Evolutionary conservation across 92 coral and sea anemone genomes (phyloP).

Genomic region (Paramuricea clavata): DNA sequence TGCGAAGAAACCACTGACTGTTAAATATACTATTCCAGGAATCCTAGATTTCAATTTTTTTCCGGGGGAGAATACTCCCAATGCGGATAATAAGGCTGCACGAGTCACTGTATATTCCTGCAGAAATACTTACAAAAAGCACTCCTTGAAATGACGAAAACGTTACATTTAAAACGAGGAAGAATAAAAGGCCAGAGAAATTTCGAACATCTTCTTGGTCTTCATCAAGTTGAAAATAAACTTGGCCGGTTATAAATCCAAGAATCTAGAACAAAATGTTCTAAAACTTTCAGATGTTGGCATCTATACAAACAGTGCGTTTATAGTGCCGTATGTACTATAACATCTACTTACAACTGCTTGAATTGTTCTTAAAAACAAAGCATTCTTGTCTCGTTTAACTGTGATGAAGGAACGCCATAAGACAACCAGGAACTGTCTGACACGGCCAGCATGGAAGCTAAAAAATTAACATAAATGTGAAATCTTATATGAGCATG

Average conservation of each 20-base stretch:
- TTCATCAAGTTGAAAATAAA: constrained; percentile 76
- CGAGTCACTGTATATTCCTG: background rate
- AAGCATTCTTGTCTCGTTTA: constrained; percentile 81
- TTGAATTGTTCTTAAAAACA: constrained; percentile 78
- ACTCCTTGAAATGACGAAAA: constrained; percentile 82
- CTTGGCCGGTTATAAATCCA: constrained; percentile 82
- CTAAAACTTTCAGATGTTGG: background rate
- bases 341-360: constrained; percentile 69
- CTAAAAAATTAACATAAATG: constrained; percentile 41
- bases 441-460: constrained; percentile 85
- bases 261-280: constrained; percentile 52
- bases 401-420: constrained; percentile 92
- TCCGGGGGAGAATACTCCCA: too few relatives aligned
- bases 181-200: constrained; percentile 84
- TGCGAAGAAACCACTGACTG: too few relatives aligned
- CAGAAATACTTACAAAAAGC: constrained; percentile 81
- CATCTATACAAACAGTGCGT: background rate
- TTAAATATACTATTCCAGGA: too few relatives aligned
- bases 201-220: constrained; percentile 83
- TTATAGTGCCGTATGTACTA: background rate
- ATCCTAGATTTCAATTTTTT: too few relatives aligned
- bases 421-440: constrained; percentile 81
- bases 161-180: constrained; percentile 75
- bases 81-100: too few relatives aligned
- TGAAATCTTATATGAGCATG: background rate